Evolutionary conservation across 2,113 vertebrate species (phyloP), one percentile per base, ranked within the genome.

Genomic region (Ophthalmotilapia sp.): DNA sequence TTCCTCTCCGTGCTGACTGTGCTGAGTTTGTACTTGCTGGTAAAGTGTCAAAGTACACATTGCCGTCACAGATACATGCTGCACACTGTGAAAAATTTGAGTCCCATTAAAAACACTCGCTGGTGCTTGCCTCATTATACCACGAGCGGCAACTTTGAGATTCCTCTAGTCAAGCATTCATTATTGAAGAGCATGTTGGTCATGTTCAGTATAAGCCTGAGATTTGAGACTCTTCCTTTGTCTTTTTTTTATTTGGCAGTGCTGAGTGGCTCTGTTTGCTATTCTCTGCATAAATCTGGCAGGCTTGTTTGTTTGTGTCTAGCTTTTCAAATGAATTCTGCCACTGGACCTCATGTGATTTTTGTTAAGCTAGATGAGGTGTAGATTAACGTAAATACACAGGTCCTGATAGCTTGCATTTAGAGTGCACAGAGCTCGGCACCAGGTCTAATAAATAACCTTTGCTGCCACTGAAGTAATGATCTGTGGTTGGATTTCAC

Each of bases 141-240:
- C 89, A 92, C 89, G 92, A 94, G 90, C 83, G 87, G 91, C 40
- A 60, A 92, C 91, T 94, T 91, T 94, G 87, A 94, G 92, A 94
- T 93, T 95, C 90, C 86, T 94, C 89, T 79, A 93, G 94, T 95
- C 90, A 90, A 88, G 90, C 93, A 93, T 96, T 92, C 89, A 96
- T 96, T 96, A 96, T 95, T 96, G 90, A 96, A 90, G 79, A 91
- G 79, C 87, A 80, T 95, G 94, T 94, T 95, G 95, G 95, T 95
- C 91, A 84, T 87, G 83, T 93, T 94, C 86, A 86, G 86, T 89
- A 91, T 91, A 89, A 93, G 91, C 85, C 86, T 75, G 49, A 83
- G 89, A 88, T 90, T 87, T 79, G 86, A 93, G 86, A 90, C 88
- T 86, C 80, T 62, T 89, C 89, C 58, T 91, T 88, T 91, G 90